Evolutionary conservation across 2,113 vertebrate species (phyloP).

Genomic region (Gasterosteus aculeatus): DNA sequence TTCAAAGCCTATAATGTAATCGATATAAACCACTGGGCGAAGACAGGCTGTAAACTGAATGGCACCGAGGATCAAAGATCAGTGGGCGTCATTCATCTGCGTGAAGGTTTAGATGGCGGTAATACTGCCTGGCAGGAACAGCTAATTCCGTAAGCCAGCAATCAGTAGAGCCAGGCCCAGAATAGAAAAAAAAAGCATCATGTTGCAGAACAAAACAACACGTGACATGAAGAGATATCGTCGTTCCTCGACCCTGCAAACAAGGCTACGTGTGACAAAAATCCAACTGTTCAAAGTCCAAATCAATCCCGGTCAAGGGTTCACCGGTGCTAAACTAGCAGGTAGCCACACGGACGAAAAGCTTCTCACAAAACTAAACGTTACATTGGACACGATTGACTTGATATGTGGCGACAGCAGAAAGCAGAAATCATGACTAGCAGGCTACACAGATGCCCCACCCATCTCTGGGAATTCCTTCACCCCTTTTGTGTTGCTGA

Average conservation of each 20-base stretch:
- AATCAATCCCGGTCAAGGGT: conserved; percentile 7
- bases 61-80: conserved; percentile 18
- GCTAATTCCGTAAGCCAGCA: conserved; percentile 47
- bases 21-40: background rate
- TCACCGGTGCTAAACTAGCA: background rate
- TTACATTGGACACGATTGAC: background rate
- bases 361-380: conserved; percentile 1
- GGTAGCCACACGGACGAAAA: background rate
- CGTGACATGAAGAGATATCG: conserved; percentile 52
- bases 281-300: conserved; percentile 42
- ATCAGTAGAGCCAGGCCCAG: conserved; percentile 64
- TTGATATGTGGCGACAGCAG: background rate
- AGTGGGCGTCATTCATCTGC: background rate
- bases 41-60: conserved; percentile 1
- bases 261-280: conserved; percentile 5
- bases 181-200: conserved; percentile 72
- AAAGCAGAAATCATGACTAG: background rate
- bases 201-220: conserved; percentile 68
- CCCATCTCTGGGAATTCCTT: conserved; percentile 34
- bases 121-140: conserved; percentile 52
- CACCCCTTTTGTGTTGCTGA: conserved; percentile 33
- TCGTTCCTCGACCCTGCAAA: conserved; percentile 10
- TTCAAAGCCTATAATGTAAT: background rate
- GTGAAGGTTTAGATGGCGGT: conserved; percentile 25
- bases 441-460: background rate